Base-by-base conservation (phyloP, 2,797 vertebrate genomes). In the Mus spretus region DNA sequence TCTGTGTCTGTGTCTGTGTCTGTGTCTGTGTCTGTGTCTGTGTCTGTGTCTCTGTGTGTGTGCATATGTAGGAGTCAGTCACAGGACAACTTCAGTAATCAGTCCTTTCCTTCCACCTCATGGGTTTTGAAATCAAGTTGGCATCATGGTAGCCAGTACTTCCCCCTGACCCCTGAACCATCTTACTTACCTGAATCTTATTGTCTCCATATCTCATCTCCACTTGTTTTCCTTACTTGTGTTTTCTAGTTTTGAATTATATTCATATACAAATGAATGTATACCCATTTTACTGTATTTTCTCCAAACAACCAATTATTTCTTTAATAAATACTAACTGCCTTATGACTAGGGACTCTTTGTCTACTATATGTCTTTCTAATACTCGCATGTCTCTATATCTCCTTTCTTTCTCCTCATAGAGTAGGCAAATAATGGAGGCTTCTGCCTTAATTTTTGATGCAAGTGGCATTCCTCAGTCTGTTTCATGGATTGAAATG, bases 221-320 rank as follows among this genome's bases (percentile, higher is more conserved):
- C 89, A 8, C 1, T 67, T 91, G 19, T 79, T 91, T 67, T 70
- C 19, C 20, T 94, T 77, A 31, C 17, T 96, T 89, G 74, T 85
- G 31, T 87, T 89, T 91, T 90, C 22, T 59, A 34, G 5, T 40
- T 97, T 84, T 80, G 24, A 80, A 93, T 80, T 86, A 61, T 14
- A 82, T 59, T 75, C 1, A 65, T 34, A 28, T 9, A 67, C 14
- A 31, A 40, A 37, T 61, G 31, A 50, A 53, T 55, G 6, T 88
- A 5, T 37, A 57, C 50, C 1, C 10, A 85, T 67, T 85, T 50
- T 67, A 47, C 34, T 34, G 26, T 53, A 47, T 50, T 17, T 53
- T 85, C 17, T 53, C n/a, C 17, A 86, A 70, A 26, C 20, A 70
- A 26, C 1, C 53, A n/a, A 26, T 53, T 53, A 70, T 82, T 83